Percentiles rank a stretch among this genome's conserved stretches.
Conservation (phyloP, 2,113 vertebrate species). For the Dolichallabes microphthalmus region DNA sequence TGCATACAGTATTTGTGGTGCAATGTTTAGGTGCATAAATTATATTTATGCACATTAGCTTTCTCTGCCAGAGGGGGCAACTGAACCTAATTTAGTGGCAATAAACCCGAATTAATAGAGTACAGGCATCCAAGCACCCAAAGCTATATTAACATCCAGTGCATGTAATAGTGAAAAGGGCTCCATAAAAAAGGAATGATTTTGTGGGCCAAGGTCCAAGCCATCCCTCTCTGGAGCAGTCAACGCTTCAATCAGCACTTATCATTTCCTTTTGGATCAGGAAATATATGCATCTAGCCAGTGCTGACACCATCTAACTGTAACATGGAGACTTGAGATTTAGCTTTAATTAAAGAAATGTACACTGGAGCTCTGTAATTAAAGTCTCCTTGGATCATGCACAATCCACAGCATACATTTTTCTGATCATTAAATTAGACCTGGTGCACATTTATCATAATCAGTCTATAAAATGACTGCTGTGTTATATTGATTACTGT, state of each 20-base stretch:
- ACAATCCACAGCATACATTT: constrained; percentile 7
- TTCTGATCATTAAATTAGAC: constrained; percentile 7
- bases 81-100: constrained; percentile 77
- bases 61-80: constrained; percentile 69
- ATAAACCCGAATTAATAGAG: constrained; percentile 81
- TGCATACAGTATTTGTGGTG: constrained; percentile 66
- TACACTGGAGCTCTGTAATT: constrained; percentile 22
- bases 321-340: constrained; percentile 35
- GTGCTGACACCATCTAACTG: constrained; percentile 37
- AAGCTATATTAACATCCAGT: constrained; percentile 75
- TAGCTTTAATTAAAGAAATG: constrained; percentile 25
- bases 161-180: constrained; percentile 71
- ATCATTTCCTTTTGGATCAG: constrained; percentile 55
- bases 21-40: constrained; percentile 73
- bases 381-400: constrained; percentile 31
- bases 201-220: constrained; percentile 69
- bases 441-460: constrained; percentile 16
- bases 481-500: constrained; percentile 11
- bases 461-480: constrained; percentile 18
- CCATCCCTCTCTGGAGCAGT: constrained; percentile 59
- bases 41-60: constrained; percentile 73
- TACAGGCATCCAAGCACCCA: constrained; percentile 72
- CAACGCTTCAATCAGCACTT: constrained; percentile 62
- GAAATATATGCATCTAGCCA: constrained; percentile 34
- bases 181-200: constrained; percentile 74